Base-by-base conservation (phyloP, 2,888 invertebrate genomes). In the Lottia gigantea region DNA sequence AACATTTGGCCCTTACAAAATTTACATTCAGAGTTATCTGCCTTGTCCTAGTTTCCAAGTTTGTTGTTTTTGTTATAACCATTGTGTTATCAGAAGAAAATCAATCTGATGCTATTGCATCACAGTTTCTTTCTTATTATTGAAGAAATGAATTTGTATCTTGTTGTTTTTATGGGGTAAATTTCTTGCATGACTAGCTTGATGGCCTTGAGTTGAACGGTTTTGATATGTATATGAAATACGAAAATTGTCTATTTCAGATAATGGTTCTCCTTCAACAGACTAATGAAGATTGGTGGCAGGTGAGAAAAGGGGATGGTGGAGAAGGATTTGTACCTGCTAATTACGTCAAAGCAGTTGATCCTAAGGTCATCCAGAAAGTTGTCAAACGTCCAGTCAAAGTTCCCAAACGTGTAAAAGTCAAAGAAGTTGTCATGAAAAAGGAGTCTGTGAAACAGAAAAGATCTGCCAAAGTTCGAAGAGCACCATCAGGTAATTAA, bases 241-340 rank as follows among this genome's bases (percentile, higher is more conserved):
- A 14, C 23, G 11, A 23, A 55, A 19, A 46, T 12, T 70, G n/a
- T 3, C 62, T 62, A 49, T 80, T 86, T 25, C 82, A 91, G 90
- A 91, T 93, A 1, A 95, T 98, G 95, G 93, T 96, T 84, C 91
- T 99, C 0, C 91, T 98, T 76, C 95, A 94, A 87, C 96, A 96
- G 90, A 97, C 96, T 11, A 98, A 98, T 90, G 93, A 94, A 0
- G 99, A 99, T 88, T 98, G 98, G 98, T 99, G 99, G 99, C 95
- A 95, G 82, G 95, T 98, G n/a, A 91, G 96, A 16, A 96, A 96
- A 88, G 92, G 93, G 0, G 95, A 95, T 85, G 94, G 97, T 0
- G 92, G 93, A 0, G 98, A 98, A 84, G 98, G 98, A 1, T 99
- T 97, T 89, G 97, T 98, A 4, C 99, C 99, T 0, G 97, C 97